Evolutionary conservation across 2,113 vertebrate genomes (phyloP).

Genomic region (Pycnonotus jocosus): DNA sequence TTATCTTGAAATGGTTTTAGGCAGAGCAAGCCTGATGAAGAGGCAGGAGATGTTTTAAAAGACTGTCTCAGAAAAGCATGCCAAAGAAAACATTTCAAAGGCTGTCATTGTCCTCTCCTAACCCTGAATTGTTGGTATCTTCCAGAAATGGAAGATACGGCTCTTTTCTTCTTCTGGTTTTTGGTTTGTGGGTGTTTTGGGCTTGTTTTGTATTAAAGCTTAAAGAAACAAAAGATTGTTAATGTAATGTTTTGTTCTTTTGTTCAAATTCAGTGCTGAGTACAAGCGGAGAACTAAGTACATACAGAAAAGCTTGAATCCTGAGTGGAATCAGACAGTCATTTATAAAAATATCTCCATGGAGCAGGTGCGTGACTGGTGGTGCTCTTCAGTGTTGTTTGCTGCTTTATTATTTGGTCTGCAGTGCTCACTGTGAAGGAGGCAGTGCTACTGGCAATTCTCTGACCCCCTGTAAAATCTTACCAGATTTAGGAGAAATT

Average conservation of each 20-base stretch:
- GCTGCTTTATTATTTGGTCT: neutral
- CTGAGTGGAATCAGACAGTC: constrained; percentile 99
- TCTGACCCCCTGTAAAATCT: neutral
- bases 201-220: neutral
- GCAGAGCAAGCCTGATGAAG: neutral
- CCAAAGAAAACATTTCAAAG: neutral
- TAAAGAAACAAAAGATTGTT: neutral
- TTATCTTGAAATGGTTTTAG: neutral
- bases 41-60: neutral
- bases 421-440: neutral
- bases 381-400: neutral
- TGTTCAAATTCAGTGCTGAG: constrained; percentile 83
- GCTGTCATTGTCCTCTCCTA: neutral
- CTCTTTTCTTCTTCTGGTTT: neutral
- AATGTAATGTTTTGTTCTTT: constrained; percentile 43
- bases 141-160: neutral
- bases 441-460: neutral
- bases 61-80: neutral
- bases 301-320: constrained; percentile 92
- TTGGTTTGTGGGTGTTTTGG: neutral
- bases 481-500: neutral
- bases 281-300: constrained; percentile 95
- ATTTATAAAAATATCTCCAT: constrained; percentile 98
- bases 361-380: constrained; percentile 84
- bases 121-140: neutral